Conservation (phyloP, 1,140 invertebrate genomes). For the Drosophila orena region DNA sequence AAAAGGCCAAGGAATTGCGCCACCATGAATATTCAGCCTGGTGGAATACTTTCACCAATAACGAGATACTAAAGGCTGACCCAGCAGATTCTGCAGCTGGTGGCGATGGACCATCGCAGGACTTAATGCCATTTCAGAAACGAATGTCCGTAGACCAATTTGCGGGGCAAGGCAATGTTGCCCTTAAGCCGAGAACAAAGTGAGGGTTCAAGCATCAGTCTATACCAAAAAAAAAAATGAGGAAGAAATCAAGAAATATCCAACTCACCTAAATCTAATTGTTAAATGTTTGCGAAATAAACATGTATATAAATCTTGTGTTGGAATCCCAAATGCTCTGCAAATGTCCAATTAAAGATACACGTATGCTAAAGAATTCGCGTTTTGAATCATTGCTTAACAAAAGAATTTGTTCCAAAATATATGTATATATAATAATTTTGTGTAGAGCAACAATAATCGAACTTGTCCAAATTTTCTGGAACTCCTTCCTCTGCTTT, state of each 20-base stretch:
- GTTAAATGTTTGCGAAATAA: constrained; percentile 13
- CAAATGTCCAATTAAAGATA: background rate
- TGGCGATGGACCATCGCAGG: background rate
- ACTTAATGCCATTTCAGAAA: background rate
- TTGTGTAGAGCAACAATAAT: background rate
- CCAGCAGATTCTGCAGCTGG: background rate
- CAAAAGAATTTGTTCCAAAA: background rate
- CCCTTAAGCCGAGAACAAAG: background rate
- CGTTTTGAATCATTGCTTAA: background rate
- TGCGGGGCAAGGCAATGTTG: background rate
- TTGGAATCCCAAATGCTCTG: too few relatives aligned
- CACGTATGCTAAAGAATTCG: background rate
- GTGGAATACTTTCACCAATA: background rate
- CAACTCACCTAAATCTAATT: background rate
- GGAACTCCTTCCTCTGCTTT: background rate
- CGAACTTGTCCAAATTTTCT: background rate
- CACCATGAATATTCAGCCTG: background rate
- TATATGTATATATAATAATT: too few relatives aligned
- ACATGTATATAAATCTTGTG: background rate
- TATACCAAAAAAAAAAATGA: too few relatives aligned
- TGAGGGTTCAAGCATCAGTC: background rate
- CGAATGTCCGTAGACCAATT: background rate
- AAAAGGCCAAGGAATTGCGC: background rate
- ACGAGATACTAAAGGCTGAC: background rate
- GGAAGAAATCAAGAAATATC: background rate